These are phyloP conservation scores for Gymnoscopelus microlampas DNA, from an alignment of 2,797 vertebrate genomes.

Conservation along the genomic window DNA sequence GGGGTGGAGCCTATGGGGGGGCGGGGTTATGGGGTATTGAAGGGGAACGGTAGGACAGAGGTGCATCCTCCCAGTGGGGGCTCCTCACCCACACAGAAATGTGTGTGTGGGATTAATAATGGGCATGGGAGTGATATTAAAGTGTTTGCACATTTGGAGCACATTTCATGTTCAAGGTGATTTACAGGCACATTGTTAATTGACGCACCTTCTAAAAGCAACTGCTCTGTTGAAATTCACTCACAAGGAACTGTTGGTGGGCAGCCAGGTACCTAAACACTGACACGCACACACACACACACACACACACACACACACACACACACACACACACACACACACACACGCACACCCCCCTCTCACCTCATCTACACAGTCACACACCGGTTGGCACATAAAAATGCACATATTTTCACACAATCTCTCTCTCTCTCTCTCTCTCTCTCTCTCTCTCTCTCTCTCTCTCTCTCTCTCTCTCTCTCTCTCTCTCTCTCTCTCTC, in stretches of 20 bases:
- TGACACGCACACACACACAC: neutral
- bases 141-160: too few relatives aligned
- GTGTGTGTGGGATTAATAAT: neutral
- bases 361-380: constrained; percentile 2
- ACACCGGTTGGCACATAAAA: constrained; percentile 6
- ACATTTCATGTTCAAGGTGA: too few relatives aligned
- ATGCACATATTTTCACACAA: neutral
- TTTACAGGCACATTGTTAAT: too few relatives aligned
- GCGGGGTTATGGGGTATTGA: constrained; percentile 19
- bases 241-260: too few relatives aligned
- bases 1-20: too few relatives aligned
- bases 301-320: neutral
- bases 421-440: too few relatives aligned
- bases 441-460: neutral
- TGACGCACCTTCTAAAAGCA: too few relatives aligned
- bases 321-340: neutral
- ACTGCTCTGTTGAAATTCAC: too few relatives aligned
- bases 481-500: neutral
- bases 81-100: constrained; percentile 31
- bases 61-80: too few relatives aligned
- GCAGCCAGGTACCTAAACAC: too few relatives aligned
- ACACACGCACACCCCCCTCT: neutral
- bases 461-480: neutral
- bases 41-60: neutral
- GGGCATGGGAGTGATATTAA: constrained; percentile 5